A percentile compares a stretch with the other conserved stretches of the same genome.
phyloP scores from a whole-genome alignment of 2,113 vertebrate species.

The Octodon degus region DNA sequence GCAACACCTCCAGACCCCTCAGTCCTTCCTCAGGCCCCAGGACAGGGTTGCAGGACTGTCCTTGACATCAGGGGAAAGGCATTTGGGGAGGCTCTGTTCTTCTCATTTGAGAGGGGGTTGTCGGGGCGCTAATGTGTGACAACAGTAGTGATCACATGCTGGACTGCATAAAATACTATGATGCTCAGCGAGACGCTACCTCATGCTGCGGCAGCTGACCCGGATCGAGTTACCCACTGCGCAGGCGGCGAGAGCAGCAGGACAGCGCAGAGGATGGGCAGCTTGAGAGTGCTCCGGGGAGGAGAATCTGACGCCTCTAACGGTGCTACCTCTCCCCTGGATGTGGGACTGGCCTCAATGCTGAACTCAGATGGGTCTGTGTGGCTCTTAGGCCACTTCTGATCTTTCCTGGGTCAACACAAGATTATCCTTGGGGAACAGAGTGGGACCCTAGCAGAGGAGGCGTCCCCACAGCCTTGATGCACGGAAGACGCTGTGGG shows the following conservation, averaged over 20 bases:
- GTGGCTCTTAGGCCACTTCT: not conserved
- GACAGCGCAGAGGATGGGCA: constrained; percentile 20
- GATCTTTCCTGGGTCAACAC: not conserved
- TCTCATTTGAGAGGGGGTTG: constrained; percentile 87
- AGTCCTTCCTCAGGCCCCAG: constrained; percentile 50
- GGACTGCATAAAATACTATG: constrained; percentile 87
- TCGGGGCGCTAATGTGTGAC: constrained; percentile 86
- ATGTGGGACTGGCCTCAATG: rapidly evolving
- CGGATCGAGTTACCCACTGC: constrained; percentile 82
- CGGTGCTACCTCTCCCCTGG: not conserved
- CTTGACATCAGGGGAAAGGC: constrained; percentile 85
- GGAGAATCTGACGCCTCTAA: not conserved
- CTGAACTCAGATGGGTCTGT: not conserved
- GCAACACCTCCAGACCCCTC: not conserved
- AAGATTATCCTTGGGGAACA: not conserved
- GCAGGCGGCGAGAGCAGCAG: constrained; percentile 60
- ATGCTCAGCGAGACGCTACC: constrained; percentile 88
- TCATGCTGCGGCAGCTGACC: constrained; percentile 86
- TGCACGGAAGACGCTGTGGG: rapidly evolving
- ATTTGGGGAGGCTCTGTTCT: constrained; percentile 86
- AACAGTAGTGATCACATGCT: constrained; percentile 89
- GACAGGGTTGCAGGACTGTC: constrained; percentile 38
- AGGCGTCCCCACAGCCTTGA: rapidly evolving
- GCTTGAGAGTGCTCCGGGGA: constrained; percentile 6
- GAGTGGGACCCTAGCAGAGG: not conserved